Conservation (phyloP, 2,888 invertebrate species). For the Hypomecis punctinalis region DNA sequence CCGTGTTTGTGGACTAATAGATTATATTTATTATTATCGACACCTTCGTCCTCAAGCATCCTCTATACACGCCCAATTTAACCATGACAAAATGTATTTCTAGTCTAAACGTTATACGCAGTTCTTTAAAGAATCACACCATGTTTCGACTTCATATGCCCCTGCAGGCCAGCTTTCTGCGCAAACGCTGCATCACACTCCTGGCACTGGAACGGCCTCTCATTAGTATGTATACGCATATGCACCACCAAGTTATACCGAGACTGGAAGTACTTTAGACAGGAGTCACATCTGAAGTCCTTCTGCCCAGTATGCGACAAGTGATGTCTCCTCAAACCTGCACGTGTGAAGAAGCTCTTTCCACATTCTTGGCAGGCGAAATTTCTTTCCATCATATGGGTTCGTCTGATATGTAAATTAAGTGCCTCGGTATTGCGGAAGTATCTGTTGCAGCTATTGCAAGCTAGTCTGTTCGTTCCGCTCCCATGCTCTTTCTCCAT, state of each 20-base stretch:
- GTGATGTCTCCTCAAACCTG: slow-evolving; percentile 49
- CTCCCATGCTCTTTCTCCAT: slow-evolving; percentile 53
- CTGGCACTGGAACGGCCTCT: slow-evolving; percentile 41
- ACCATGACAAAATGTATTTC: too few relatives aligned
- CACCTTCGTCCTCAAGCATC: too few relatives aligned
- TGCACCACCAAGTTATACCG: slow-evolving; percentile 51
- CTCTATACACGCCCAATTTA: too few relatives aligned
- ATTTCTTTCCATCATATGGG: slow-evolving; percentile 57
- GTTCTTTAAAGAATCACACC: slow-evolving; percentile 29
- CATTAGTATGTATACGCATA: slow-evolving; percentile 48
- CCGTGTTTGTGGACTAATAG: too few relatives aligned
- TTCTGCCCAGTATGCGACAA: slow-evolving; percentile 52
- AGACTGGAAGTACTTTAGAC: slow-evolving; percentile 52
- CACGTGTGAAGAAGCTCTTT: slow-evolving; percentile 53
- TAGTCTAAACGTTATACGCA: too few relatives aligned
- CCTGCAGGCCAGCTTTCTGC: slow-evolving; percentile 65
- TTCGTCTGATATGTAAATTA: slow-evolving; percentile 48
- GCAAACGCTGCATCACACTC: slow-evolving; percentile 52
- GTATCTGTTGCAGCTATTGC: slow-evolving; percentile 60
- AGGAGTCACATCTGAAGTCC: slow-evolving; percentile 55
- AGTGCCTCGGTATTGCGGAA: slow-evolving; percentile 37
- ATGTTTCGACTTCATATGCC: slow-evolving; percentile 68
- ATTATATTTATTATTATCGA: too few relatives aligned
- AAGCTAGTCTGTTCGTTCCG: slow-evolving; percentile 42
- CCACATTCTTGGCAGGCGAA: slow-evolving; percentile 57